A percentile compares a stretch with the other conserved stretches of the same genome.
Conservation (phyloP, 1,140 invertebrate genomes). For the Zaprionus ghesquierei region DNA sequence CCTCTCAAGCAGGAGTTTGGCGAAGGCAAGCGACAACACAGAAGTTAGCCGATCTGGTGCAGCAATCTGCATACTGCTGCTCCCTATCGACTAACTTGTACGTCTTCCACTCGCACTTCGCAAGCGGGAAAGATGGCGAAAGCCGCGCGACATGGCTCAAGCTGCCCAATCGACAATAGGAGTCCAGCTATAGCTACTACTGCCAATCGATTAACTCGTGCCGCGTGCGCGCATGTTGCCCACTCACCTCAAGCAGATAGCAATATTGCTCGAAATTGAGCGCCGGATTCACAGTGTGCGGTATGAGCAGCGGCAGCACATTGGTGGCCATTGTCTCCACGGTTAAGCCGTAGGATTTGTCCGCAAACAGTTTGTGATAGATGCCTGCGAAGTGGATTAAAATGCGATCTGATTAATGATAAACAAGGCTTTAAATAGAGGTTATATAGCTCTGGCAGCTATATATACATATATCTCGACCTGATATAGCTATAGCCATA, state of each 20-base stretch:
- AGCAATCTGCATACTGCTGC: no score
- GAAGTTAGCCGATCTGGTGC: no score
- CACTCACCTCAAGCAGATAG: conserved; percentile 89
- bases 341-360: conserved; percentile 95
- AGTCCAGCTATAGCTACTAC: background rate
- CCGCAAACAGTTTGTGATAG: conserved; percentile 94
- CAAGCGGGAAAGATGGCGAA: background rate
- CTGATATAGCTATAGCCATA: conserved; percentile 73
- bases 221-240: background rate
- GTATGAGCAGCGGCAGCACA: conserved; percentile 95
- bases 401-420: conserved; percentile 12
- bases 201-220: background rate
- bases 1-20: no score
- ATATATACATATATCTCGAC: no score
- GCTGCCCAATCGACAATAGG: background rate
- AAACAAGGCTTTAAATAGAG: background rate
- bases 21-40: no score
- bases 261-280: conserved; percentile 96
- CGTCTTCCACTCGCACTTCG: no score
- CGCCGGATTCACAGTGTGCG: conserved; percentile 95
- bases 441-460: background rate
- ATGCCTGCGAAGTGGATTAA: conserved; percentile 87
- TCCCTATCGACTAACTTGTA: no score
- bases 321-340: conserved; percentile 96
- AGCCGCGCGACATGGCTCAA: background rate